Conservation (phyloP, 2,113 vertebrate genomes). For the Typhlomys cinereus region DNA sequence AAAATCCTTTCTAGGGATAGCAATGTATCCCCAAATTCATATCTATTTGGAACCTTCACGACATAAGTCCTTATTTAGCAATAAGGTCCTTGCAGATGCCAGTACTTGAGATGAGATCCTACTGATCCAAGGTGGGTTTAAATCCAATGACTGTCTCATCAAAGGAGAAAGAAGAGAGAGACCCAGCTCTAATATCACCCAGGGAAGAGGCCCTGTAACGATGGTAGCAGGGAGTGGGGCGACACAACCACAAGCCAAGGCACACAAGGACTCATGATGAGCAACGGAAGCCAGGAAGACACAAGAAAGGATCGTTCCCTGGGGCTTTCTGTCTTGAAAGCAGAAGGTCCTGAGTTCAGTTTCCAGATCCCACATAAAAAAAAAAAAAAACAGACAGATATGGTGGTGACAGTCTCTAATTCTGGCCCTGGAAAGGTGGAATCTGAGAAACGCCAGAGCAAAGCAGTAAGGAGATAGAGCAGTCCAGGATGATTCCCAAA, state of each 20-base stretch:
- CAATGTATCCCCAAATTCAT: neutral
- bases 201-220: neutral
- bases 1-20: neutral
- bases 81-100: neutral
- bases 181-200: neutral
- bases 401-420: too few species aligned
- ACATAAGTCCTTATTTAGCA: neutral
- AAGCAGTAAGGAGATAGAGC: too few species aligned
- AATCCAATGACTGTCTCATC: neutral
- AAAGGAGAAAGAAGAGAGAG: neutral
- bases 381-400: too few species aligned
- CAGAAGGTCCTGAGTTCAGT: too few species aligned
- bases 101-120: neutral
- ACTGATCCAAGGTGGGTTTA: too few species aligned
- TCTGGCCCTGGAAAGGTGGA: too few species aligned
- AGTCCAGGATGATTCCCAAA: too few species aligned
- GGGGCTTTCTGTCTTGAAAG: neutral
- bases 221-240: neutral
- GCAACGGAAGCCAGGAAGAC: neutral
- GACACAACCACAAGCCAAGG: neutral
- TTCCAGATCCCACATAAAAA: too few species aligned
- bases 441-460: too few species aligned
- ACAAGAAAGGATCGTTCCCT: neutral
- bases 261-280: rapidly evolving
- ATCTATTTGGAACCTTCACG: neutral